Conservation (phyloP, 92 coral and sea anemone species). For the Meandrina meandrites region DNA sequence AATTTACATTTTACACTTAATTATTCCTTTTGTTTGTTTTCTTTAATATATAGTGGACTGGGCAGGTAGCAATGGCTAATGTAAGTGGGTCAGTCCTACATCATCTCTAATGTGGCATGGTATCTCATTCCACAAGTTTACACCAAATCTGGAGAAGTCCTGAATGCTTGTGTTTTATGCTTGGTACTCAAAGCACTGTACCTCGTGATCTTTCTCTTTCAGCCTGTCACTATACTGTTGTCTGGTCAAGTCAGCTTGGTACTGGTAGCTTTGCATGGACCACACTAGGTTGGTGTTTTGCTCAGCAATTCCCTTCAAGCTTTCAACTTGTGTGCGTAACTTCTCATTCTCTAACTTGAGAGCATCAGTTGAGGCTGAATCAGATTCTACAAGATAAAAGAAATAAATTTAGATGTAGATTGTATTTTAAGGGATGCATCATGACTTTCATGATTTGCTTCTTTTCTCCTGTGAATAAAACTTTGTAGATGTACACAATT, state of each 20-base stretch:
- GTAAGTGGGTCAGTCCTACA: too few relatives aligned
- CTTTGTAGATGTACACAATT: too few relatives aligned
- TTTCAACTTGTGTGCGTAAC: constrained; percentile 69
- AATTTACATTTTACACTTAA: too few relatives aligned
- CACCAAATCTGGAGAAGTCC: too few relatives aligned
- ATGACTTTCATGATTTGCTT: neutral
- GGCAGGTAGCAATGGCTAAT: too few relatives aligned
- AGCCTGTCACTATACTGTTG: constrained; percentile 64
- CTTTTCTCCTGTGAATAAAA: neutral
- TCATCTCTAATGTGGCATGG: too few relatives aligned
- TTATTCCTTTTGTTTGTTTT: too few relatives aligned
- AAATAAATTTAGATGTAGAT: neutral
- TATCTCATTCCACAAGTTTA: too few relatives aligned
- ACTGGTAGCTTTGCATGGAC: constrained; percentile 81
- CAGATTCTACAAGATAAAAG: constrained; percentile 18
- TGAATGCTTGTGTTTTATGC: neutral
- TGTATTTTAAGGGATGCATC: neutral
- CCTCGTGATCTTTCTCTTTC: constrained; percentile 70
- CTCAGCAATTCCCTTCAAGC: constrained; percentile 79
- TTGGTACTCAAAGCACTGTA: constrained; percentile 14
- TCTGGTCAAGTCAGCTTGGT: constrained; percentile 63
- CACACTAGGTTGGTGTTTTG: constrained; percentile 80
- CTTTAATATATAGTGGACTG: too few relatives aligned
- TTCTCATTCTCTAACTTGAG: constrained; percentile 73
- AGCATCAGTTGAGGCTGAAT: constrained; percentile 29